Base-by-base conservation (phyloP, 2,797 vertebrate genomes). In the Aeoliscus strigatus region DNA sequence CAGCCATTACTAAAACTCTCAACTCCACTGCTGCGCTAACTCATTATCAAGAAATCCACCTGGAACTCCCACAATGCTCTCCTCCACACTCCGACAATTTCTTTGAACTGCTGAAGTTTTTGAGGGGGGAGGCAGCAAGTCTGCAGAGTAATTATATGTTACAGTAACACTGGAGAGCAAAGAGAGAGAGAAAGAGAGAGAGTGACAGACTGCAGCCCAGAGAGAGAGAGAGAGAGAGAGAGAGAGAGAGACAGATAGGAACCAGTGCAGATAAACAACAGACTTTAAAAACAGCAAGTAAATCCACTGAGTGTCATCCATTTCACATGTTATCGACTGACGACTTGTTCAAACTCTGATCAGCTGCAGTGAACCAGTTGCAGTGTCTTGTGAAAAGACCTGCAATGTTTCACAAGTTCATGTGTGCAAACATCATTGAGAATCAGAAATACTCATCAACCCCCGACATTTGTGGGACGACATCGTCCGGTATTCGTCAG, bases 1-100 rank as follows among this genome's bases (percentile, higher is more conserved):
- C 87, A 87, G 81, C 83, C 84, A 84, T 86, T 83, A 87, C 83
- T 85, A 84, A 86, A 82, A 84, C 82, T 84, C 84, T 83, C 77
- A 66, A 79, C 79, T 84, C 71, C 63, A 75, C 76, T 59, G 71
- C 73, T 41, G 76, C 65, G 52, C 74, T 63, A 78, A 85, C 82
- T 88, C 88, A 88, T 87, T 89, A 89, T 87, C 85, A 50, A 81
- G 77, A 84, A 87, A 87, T 88, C 86, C 87, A 88, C 87, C 86
- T 88, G 87, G 85, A 87, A 88, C 82, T 84, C 75, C 84, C 86
- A 88, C 84, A 86, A 88, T 87, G 79, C 82, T 68, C 68, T 70
- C 69, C 82, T 86, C 79, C 81, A 85, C 86, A 86, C 82, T 81
- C 75, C 76, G 69, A 82, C 80, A 78, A 81, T 78, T 81, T 81